Conservation (phyloP, 2,888 invertebrate species). For the Thereva nobilitata region DNA sequence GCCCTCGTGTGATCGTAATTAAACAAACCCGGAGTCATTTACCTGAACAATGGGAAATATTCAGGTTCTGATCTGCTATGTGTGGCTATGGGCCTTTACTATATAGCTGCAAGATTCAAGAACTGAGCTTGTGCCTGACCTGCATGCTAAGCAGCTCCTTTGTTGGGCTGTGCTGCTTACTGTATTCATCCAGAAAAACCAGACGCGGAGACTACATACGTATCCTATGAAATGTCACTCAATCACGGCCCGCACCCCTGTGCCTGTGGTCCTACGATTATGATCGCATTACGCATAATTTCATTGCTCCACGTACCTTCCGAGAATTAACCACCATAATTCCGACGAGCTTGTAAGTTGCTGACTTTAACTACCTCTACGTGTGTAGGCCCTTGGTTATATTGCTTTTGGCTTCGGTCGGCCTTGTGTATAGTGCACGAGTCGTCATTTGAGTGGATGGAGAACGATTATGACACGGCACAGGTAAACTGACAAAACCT, state of each 20-base stretch:
- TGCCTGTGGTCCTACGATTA: conserved; percentile 3
- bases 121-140: neutral
- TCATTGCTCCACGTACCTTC: conserved; percentile 20
- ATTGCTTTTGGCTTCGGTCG: neutral
- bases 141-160: conserved; percentile 23
- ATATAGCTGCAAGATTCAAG: neutral
- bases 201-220: conserved; percentile 11
- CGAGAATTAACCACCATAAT: conserved; percentile 12
- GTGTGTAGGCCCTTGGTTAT: neutral
- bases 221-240: conserved; percentile 3
- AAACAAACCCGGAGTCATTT: conserved; percentile 22
- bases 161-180: neutral
- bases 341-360: conserved; percentile 11
- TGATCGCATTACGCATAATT: conserved; percentile 16
- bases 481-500: too few species aligned
- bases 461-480: too few species aligned
- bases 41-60: conserved; percentile 15
- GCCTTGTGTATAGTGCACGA: too few species aligned
- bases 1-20: conserved; percentile 33
- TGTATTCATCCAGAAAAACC: neutral
- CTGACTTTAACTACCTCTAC: conserved; percentile 14
- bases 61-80: conserved; percentile 6
- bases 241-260: neutral
- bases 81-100: too few species aligned
- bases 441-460: too few species aligned